Base-by-base conservation (phyloP, 2,797 vertebrate species). In the Gobio occitaniae region DNA sequence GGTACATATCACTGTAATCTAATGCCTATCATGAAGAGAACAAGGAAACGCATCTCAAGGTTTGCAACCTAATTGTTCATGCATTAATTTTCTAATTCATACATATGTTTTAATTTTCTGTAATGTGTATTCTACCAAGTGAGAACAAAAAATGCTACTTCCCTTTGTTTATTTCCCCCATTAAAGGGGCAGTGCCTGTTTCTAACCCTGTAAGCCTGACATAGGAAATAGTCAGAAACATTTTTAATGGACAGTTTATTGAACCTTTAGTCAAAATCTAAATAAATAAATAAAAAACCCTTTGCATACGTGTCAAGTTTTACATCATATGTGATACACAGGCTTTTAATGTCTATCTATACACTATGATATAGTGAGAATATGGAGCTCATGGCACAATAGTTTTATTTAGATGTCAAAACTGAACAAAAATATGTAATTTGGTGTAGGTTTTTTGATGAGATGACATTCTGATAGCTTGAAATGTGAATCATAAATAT, bases 101-200 rank as follows among this genome's bases (percentile, higher is more conserved):
- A 59, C 54, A 56, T 36, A n/a, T 52, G 21, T 41, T 54, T 70
- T n/a, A 47, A 32, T 21, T 29, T 65, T 75, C 11, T 82, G 70
- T 65, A 77, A 48, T 66, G 48, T 21, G 44, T 84, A 80, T 48
- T 80, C 80, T 92, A 91, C 91, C 93, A 91, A 95, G 91, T 95
- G 91, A 89, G 77, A 13, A 93, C 93, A 94, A 83, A 93, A 90
- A 89, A 81, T 59, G 25, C 17, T 29, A 68, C 87, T 93, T 94
- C 93, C 93, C 63, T 92, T 93, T 92, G 90, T 90, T 85, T 89
- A 92, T 87, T 48, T 69, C 90, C 21, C 52, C 44, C n/a, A 54
- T 90, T 94, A 95, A 95, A 94, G 93, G 38, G 10, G 88, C 91
- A 93, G 78, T 17, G 10, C 13, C 66, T n/a, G 17, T 36, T 78